phyloP scores from a whole-genome alignment of 1,140 invertebrate species.

The Whitmania pigra region DNA sequence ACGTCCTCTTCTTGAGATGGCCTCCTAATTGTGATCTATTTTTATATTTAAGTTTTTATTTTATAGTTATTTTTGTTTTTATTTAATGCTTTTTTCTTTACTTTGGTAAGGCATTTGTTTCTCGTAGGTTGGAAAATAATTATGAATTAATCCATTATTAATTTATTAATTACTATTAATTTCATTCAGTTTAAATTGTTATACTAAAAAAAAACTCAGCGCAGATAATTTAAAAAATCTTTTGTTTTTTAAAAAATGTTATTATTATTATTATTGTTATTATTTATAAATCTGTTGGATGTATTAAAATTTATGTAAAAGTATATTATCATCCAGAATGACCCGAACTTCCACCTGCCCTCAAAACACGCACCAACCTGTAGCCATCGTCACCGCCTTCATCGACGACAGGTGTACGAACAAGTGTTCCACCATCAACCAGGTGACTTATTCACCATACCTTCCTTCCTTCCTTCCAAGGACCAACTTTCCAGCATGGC shows the following conservation, averaged over 20 bases:
- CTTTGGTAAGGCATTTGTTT: too few relatives aligned
- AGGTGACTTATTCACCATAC: background rate
- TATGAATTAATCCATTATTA: background rate
- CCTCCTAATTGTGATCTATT: background rate
- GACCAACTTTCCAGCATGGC: background rate
- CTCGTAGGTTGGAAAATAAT: background rate
- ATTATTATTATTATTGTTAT: too few relatives aligned
- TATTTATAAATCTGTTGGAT: too few relatives aligned
- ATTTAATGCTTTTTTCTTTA: background rate
- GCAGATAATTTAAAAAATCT: too few relatives aligned
- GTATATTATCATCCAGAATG: too few relatives aligned
- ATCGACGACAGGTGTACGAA: background rate
- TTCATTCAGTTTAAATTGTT: too few relatives aligned
- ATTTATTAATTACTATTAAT: background rate
- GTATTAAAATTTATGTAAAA: too few relatives aligned
- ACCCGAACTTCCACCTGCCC: too few relatives aligned
- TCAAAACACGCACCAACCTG: background rate
- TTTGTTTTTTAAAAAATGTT: too few relatives aligned
- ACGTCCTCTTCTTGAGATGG: too few relatives aligned
- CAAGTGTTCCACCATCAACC: background rate
- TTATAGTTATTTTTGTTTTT: too few relatives aligned
- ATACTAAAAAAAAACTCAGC: too few relatives aligned
- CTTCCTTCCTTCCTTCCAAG: background rate
- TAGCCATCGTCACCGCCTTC: background rate
- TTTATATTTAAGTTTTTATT: background rate